phyloP scores from a whole-genome alignment of 64 coral and sea anemone species.

The Pachyseris speciosa region DNA sequence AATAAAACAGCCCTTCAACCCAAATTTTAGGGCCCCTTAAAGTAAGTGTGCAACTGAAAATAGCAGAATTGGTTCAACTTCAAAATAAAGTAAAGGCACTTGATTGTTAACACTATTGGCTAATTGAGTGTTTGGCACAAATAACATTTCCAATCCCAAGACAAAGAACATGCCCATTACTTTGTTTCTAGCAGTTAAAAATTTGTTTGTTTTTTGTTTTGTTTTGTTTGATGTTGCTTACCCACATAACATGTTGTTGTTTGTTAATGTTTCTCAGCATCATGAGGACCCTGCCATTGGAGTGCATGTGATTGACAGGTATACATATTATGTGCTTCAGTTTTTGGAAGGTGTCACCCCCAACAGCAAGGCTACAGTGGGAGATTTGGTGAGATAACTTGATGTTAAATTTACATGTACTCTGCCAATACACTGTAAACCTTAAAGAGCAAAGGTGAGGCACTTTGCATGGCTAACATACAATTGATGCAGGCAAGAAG shows the following conservation, averaged over 20 bases:
- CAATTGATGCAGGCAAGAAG: no score
- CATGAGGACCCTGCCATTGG: constrained; percentile 96
- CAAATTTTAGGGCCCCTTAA: not conserved
- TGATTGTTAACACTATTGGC: no score
- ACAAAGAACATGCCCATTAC: no score
- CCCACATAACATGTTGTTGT: no score
- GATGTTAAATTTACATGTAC: no score
- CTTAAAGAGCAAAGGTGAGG: not conserved
- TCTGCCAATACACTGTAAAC: not conserved
- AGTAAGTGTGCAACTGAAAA: no score
- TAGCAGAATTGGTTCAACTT: no score
- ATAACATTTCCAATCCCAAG: no score
- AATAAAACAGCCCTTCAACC: no score
- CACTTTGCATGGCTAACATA: no score
- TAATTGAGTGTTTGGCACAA: no score
- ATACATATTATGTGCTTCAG: constrained; percentile 96
- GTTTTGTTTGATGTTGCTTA: not conserved
- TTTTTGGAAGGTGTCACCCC: constrained; percentile 91
- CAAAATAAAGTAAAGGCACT: no score
- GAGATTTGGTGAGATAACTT: constrained; percentile 75
- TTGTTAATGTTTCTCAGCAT: constrained; percentile 52
- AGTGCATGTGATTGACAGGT: constrained; percentile 97
- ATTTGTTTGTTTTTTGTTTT: not conserved
- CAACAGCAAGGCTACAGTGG: constrained; percentile 84
- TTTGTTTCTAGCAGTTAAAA: not conserved